Percentiles rank a stretch among this genome's conserved stretches.
Evolutionary conservation across 1,140 invertebrate genomes (phyloP).

Genomic region (Bombus sylvicola): DNA sequence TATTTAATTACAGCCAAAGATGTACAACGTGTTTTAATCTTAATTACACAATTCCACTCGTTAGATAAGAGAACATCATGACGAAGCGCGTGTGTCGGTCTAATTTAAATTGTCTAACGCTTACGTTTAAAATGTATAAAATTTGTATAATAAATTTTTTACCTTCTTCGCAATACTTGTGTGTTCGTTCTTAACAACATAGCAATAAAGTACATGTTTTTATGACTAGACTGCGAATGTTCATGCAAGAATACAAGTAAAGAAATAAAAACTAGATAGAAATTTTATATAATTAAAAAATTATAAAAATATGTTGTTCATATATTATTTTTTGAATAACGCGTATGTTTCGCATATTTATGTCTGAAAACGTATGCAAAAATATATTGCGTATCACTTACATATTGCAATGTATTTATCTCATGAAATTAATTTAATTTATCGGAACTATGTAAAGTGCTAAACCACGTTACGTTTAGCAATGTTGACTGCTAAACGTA

Average conservation of each 20-base stretch:
- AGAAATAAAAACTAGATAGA: not conserved
- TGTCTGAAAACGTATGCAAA: no score
- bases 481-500: no score
- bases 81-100: not conserved
- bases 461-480: no score
- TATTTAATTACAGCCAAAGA: conserved; percentile 2
- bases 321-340: no score
- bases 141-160: conserved; percentile 31
- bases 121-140: not conserved
- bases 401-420: no score
- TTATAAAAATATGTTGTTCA: no score
- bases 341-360: no score
- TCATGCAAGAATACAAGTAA: no score
- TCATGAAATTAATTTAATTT: no score
- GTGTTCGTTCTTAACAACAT: not conserved
- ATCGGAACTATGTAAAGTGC: no score
- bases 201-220: not conserved
- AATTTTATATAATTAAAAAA: not conserved
- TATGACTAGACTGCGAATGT: no score
- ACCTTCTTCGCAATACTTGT: not conserved
- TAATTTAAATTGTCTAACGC: not conserved
- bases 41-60: not conserved
- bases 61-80: not conserved
- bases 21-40: not conserved
- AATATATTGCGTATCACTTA: no score